phyloP scores from a whole-genome alignment of 2,888 invertebrate species.

The Tetanocera ferruginea region DNA sequence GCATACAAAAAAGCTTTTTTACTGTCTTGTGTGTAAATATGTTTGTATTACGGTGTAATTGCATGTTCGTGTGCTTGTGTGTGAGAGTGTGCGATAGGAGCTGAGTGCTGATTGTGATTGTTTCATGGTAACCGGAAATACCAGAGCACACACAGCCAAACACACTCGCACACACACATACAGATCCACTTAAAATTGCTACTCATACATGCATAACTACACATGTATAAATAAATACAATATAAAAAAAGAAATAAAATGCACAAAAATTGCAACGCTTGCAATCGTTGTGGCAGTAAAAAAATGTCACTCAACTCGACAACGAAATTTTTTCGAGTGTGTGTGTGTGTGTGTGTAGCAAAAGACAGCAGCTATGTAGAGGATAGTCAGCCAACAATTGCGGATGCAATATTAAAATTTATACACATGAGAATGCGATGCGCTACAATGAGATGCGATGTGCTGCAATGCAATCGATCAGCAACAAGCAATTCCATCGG shows the following conservation, averaged over 20 bases:
- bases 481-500: slow-evolving; percentile 3
- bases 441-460: neutral
- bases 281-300: neutral
- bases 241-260: neutral
- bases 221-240: slow-evolving; percentile 16
- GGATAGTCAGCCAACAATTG: slow-evolving; percentile 11
- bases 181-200: slow-evolving; percentile 17
- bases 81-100: slow-evolving; percentile 1
- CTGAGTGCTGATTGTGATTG: slow-evolving; percentile 39
- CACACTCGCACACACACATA: neutral
- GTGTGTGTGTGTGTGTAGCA: neutral
- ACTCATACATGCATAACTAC: neutral
- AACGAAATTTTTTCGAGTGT: neutral
- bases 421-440: slow-evolving; percentile 19
- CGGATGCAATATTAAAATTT: slow-evolving; percentile 33
- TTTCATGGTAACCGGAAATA: slow-evolving; percentile 46
- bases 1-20: slow-evolving; percentile 17
- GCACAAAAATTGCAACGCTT: slow-evolving; percentile 20
- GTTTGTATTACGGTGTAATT: neutral
- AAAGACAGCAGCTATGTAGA: neutral
- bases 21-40: neutral
- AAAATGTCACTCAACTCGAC: slow-evolving; percentile 19
- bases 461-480: slow-evolving; percentile 12
- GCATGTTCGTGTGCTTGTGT: slow-evolving; percentile 11
- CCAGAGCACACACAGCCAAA: slow-evolving; percentile 21